Conservation (phyloP, 2,797 vertebrate genomes). For the Phoebastria nigripes region DNA sequence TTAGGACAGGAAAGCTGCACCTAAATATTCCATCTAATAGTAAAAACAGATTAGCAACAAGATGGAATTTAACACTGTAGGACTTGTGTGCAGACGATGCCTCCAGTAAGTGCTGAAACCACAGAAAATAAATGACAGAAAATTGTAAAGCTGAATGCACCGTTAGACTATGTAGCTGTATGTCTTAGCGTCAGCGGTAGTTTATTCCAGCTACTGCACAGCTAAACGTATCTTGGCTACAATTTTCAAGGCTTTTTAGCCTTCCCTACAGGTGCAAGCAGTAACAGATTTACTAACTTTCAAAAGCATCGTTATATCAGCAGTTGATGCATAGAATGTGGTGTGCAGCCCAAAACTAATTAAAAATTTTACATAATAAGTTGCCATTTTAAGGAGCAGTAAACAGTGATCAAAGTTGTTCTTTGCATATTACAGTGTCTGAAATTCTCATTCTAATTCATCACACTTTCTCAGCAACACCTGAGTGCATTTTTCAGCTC, state of each 20-base stretch:
- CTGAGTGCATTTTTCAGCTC: background rate
- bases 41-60: background rate
- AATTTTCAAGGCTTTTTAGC: background rate
- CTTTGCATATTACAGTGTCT: background rate
- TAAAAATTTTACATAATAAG: background rate
- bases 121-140: background rate
- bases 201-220: background rate
- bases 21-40: conserved; percentile 12
- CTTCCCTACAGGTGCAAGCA: background rate
- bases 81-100: background rate
- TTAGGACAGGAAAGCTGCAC: background rate
- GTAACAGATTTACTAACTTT: background rate
- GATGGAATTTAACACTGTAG: background rate
- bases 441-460: background rate
- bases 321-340: background rate
- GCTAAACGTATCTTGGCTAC: background rate
- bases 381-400: background rate
- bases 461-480: background rate
- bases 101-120: background rate
- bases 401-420: background rate
- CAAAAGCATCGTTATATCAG: background rate
- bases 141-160: background rate
- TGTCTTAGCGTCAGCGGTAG: background rate
- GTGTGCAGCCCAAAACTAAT: background rate
- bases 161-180: background rate